Base-by-base conservation (phyloP, 2,797 vertebrate genomes). In the Paratrypauchen microcephalus region DNA sequence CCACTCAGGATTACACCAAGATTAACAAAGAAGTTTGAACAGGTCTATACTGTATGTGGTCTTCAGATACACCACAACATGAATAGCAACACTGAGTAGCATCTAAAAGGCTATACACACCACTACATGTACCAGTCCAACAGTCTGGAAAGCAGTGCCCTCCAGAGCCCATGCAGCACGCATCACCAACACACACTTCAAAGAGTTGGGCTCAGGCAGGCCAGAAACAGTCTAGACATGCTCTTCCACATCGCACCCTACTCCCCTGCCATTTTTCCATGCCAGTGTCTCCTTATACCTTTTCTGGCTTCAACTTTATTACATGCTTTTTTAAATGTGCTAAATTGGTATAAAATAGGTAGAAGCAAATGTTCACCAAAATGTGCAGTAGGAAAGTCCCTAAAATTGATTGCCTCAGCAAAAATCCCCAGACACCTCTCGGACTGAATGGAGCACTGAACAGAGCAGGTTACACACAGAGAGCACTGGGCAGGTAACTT, bases 161-260 rank as follows among this genome's bases (percentile, higher is more conserved):
- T 2, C 11, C 76, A 75, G 73, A 84, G 82, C 36, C 6, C 30
- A 6, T 1, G 69, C 70, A 80, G 79, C 78, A 78, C 60, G 66
- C 83, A 87, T 81, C 74, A 26, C 79, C 28, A 74, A 83, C 41
- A 0, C 73, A 6, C 2, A 41, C 86, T 86, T 91, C 85, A 89
- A 89, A 91, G 85, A 59, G 70, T 69, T 13, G 64, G 69, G 82
- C 77, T 82, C 75, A 71, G 80, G 86, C 82, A 84, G 80, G 84
- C 84, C 66, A 77, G 74, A 74, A 86, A 78, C 75, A 61, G 88
- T 91, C 90, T 86, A 86, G 89, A 91, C 91, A 86, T 64, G 83
- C 60, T 87, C 79, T 82, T 79, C 73, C 61, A 75, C 74, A 80
- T 86, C 76, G 59, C 74, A 70, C 79, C 73, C 78, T 68, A 79